Evolutionary conservation across 2,797 vertebrate species (phyloP).

Genomic region (Centropyge bicolor): DNA sequence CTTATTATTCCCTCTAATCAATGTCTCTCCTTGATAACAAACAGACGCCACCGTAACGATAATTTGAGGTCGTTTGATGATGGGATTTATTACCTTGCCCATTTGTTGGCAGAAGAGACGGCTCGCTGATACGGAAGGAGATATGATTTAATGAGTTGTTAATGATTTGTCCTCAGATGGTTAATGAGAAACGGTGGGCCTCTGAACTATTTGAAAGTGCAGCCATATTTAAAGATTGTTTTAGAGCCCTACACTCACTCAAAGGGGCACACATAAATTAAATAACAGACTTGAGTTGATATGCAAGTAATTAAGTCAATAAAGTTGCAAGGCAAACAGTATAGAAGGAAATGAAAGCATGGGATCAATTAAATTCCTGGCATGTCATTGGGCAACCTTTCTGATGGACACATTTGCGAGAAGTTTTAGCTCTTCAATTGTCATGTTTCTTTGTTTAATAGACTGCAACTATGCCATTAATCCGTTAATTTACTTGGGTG

Average conservation of each 20-base stretch:
- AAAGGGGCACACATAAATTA: slow-evolving; percentile 74
- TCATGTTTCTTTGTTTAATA: slow-evolving; percentile 22
- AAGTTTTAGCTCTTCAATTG: slow-evolving; percentile 39
- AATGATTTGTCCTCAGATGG: slow-evolving; percentile 81
- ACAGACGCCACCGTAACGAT: slow-evolving; percentile 51
- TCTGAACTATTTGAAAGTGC: slow-evolving; percentile 76
- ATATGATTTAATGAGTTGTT: slow-evolving; percentile 84
- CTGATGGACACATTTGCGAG: slow-evolving; percentile 16
- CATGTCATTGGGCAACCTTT: slow-evolving; percentile 26
- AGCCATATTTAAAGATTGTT: slow-evolving; percentile 78
- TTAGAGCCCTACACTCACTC: slow-evolving; percentile 67
- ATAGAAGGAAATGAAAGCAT: slow-evolving; percentile 30
- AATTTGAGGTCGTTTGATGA: slow-evolving; percentile 68
- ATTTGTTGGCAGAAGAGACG: slow-evolving; percentile 66
- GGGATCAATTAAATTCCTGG: slow-evolving; percentile 30
- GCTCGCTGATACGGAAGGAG: slow-evolving; percentile 70
- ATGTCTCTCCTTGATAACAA: slow-evolving; percentile 60
- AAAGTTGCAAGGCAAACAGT: slow-evolving; percentile 40
- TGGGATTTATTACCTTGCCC: slow-evolving; percentile 74
- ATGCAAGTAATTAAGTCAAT: slow-evolving; percentile 72
- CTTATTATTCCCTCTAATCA: slow-evolving; percentile 60
- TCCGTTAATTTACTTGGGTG: slow-evolving; percentile 29
- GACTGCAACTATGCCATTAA: slow-evolving; percentile 18
- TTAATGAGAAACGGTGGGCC: slow-evolving; percentile 76
- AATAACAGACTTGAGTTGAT: slow-evolving; percentile 73